phyloP scores from a whole-genome alignment of 2,113 vertebrate genomes.

The Deroptyus accipitrinus region DNA sequence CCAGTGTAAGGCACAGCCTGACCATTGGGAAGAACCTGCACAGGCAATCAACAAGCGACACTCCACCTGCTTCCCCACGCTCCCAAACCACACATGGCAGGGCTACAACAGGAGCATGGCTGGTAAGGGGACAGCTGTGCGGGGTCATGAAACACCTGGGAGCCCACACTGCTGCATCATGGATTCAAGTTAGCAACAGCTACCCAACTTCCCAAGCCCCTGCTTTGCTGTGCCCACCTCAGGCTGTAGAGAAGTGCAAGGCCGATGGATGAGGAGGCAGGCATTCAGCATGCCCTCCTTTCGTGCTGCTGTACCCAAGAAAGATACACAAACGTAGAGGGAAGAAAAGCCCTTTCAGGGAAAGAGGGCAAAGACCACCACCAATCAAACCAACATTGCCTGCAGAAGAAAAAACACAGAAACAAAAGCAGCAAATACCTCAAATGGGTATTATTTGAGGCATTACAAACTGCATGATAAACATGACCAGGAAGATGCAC shows the following conservation, averaged over 20 bases:
- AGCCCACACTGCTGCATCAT: accelerated
- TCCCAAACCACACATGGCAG: neutral
- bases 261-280: neutral
- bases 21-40: neutral
- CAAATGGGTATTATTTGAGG: neutral
- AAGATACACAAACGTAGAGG: neutral
- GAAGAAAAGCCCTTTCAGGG: neutral
- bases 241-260: neutral
- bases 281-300: neutral
- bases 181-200: neutral
- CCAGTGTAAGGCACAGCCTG: neutral
- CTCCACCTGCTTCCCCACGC: neutral
- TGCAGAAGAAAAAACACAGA: neutral
- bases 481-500: neutral
- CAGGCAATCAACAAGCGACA: neutral
- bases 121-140: neutral
- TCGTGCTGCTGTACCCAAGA: neutral
- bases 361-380: neutral
- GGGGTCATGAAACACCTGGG: neutral
- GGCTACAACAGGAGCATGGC: neutral
- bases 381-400: neutral
- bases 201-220: neutral
- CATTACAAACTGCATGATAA: neutral
- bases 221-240: neutral
- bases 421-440: slow-evolving; percentile 6